Base-by-base conservation (phyloP, 1,140 invertebrate genomes). In the Halictus rubicundus region DNA sequence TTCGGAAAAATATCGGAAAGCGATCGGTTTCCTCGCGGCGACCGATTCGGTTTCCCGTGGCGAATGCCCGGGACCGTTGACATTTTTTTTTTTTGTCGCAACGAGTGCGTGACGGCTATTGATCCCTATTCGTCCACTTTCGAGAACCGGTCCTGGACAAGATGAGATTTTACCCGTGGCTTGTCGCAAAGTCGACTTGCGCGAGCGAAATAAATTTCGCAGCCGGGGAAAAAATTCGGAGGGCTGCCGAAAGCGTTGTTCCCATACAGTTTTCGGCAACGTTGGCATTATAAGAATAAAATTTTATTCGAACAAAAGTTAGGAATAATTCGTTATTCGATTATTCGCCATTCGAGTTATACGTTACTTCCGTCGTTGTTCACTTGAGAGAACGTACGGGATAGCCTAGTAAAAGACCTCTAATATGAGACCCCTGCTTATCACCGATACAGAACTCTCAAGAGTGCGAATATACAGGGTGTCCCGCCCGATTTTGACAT, bases 141-240 rank as follows among this genome's bases (percentile, higher is more conserved):
- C 42, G 73, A 57, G 23, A 21, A 65, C 32, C 19, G 16, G n/a
- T 54, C 54, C 46, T 5, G 37, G 42, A 25, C 46, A n/a, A 25
- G 46, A 54, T 27, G 27, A 10, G 32, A 19, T 46, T 27, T 68
- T 37, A 21, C 60, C 37, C 7, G 12, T 19, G 61, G 14, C 61
- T 39, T 19, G 59, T 19, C 25, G 49, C 37, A 5, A 46, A 54
- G 27, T 27, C 73, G 73, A 57, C n/a, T 61, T n/a, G 10, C 37
- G 63, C 21, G 37, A 21, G 21, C 10, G 61, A 68, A 75, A 75
- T 75, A 52, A 59, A 75, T 75, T 75, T 68, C 49, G 27, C 63
- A 27, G 14, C 46, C 37, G 49, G 21, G n/a, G 12, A 8, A 57
- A 74, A 57, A 68, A 46, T 66, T 75, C n/a, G 49, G n/a, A 19